Conservation (phyloP, 30 jellyfish, hydroid and myxozoan genomes). For the Turritopsis dohrnii region DNA sequence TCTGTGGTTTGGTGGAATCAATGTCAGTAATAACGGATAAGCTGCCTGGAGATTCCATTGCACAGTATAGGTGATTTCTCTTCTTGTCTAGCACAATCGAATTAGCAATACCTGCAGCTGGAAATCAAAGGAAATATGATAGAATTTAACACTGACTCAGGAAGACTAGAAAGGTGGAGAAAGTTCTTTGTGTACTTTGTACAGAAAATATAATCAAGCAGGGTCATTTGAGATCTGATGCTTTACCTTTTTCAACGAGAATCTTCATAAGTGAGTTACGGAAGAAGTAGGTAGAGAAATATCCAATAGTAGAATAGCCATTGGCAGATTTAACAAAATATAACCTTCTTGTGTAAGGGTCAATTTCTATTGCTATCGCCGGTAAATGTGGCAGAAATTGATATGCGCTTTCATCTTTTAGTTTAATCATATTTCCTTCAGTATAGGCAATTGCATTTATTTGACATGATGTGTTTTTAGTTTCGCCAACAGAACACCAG, state of each 20-base stretch:
- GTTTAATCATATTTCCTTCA: background rate
- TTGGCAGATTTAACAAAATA: background rate
- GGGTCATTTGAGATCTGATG: background rate
- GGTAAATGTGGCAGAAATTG: background rate
- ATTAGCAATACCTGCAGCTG: background rate
- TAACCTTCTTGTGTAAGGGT: background rate
- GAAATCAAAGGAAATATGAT: too few relatives aligned
- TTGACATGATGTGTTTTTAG: background rate
- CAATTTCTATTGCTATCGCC: background rate
- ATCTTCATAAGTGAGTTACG: background rate
- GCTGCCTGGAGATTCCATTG: background rate
- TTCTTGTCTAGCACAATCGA: background rate
- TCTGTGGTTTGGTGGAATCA: background rate
- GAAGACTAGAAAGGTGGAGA: too few relatives aligned
- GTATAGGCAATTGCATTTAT: background rate
- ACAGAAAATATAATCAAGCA: too few relatives aligned
- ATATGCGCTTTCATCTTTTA: background rate
- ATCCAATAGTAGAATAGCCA: background rate
- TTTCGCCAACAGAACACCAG: background rate
- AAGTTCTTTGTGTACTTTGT: background rate
- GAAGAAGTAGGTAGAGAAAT: background rate
- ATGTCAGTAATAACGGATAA: background rate
- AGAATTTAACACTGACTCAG: too few relatives aligned
- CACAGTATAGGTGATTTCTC: background rate
- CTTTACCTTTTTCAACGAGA: background rate